A percentile compares a stretch with the other conserved stretches of the same genome.
Evolutionary conservation across 2,113 vertebrate species (phyloP).

Genomic region (Ophthalmolycus amberensis): DNA sequence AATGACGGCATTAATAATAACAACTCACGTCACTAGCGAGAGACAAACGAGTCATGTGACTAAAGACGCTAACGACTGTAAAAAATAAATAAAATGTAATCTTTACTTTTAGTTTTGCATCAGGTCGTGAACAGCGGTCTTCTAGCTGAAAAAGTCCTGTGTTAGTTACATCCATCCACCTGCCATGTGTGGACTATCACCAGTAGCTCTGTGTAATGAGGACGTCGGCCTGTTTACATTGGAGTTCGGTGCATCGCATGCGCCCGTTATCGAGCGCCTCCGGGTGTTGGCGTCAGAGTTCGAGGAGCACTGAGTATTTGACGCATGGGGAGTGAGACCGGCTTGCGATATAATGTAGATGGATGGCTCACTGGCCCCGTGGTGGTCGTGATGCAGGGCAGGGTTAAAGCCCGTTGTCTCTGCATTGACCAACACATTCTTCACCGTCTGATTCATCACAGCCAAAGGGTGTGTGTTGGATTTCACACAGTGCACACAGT

Average conservation of each 20-base stretch:
- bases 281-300: neutral
- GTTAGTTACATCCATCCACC: neutral
- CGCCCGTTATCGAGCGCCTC: no score
- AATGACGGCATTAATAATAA: neutral
- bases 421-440: conserved; percentile 61
- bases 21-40: no score
- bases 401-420: conserved; percentile 64
- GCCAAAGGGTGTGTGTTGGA: conserved; percentile 34
- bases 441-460: conserved; percentile 62
- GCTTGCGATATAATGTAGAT: conserved; percentile 26
- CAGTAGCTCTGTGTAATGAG: no score
- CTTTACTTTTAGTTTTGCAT: no score
- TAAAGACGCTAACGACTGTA: no score
- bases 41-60: no score
- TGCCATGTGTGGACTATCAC: no score
- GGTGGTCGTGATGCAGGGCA: conserved; percentile 43
- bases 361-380: conserved; percentile 54
- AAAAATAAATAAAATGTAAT: no score
- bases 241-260: neutral
- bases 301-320: neutral
- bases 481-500: conserved; percentile 47
- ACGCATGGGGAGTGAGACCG: no score
- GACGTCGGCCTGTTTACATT: no score
- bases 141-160: neutral
- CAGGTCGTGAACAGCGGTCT: no score